Evolutionary conservation across 2,888 invertebrate species (phyloP).

Genomic region (Drosophila prostipennis): DNA sequence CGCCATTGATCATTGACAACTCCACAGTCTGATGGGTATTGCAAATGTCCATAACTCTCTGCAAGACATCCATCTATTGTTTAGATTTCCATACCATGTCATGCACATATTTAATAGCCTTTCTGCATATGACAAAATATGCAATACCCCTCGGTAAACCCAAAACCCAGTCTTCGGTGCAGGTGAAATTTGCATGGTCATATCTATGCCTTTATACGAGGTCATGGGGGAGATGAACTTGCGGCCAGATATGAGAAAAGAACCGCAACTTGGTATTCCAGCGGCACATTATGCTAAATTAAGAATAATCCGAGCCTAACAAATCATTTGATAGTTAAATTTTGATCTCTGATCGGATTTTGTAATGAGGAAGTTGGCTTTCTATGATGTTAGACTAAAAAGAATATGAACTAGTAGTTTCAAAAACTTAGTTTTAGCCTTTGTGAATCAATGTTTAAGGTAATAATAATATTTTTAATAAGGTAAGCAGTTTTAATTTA

Average conservation of each 20-base stretch:
- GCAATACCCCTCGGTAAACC: conserved; percentile 46
- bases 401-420: too few relatives aligned
- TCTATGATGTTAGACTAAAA: too few relatives aligned
- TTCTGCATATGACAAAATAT: conserved; percentile 75
- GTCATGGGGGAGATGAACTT: conserved; percentile 40
- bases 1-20: conserved; percentile 8
- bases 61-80: conserved; percentile 44
- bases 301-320: conserved; percentile 14
- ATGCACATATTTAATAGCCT: conserved; percentile 78
- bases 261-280: conserved; percentile 17
- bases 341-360: conserved; percentile 35
- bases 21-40: conserved; percentile 43
- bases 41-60: conserved; percentile 58
- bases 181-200: conserved; percentile 79
- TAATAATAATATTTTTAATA: too few relatives aligned
- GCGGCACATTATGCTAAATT: conserved; percentile 37
- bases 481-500: neutral
- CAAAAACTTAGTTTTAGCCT: too few relatives aligned
- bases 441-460: too few relatives aligned
- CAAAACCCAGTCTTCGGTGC: conserved; percentile 46
- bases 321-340: conserved; percentile 36
- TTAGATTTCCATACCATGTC: conserved; percentile 55
- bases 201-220: conserved; percentile 52
- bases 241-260: conserved; percentile 7
- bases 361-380: neutral